Base-by-base conservation (phyloP, 2,888 invertebrate genomes). In the Formica aserva region DNA sequence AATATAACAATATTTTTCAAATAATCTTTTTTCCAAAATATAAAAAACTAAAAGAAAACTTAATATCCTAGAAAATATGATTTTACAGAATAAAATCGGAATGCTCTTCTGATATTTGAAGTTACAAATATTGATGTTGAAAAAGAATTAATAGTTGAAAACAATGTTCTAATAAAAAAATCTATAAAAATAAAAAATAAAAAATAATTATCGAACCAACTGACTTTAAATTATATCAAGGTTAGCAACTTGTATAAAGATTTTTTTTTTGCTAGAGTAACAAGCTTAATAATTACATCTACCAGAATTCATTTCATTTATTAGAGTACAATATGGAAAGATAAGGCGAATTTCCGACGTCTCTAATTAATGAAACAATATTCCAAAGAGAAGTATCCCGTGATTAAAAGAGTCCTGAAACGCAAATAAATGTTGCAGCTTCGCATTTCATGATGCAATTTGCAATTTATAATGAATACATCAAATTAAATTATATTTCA, bases 201-300 rank as follows among this genome's bases (percentile, higher is more conserved):
- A 18, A 48, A 48, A n/a, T 48, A 22, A 22, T 55, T n/a, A 11
- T 22, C n/a, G 9, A 13, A n/a, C 41, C 1, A 13, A 29, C 3
- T 62, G 18, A 8, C 29, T 13, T 15, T 29, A 41, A 60, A 74
- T 29, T 0, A 5, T 38, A 38, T 22, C n/a, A 41, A 26, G 6
- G 38, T n/a, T 62, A 66, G 66, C 48, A 66, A 38, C 1, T 1
- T n/a, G 22, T 52, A 8, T 41, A n/a, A 63, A 63, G 35, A 62
- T 66, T 26, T 26, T 26, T 26, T 26, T 26, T 26, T 26, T 22
- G 15, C 38, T 11, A 26, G 8, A 22, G 11, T 48, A 45, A 38
- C 38, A 66, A 66, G 8, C 18, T 76, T 48, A 66, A 76, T 76
- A 38, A 72, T 29, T 41, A 66, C 0, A 26, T 48, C 18, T 22